phyloP scores from a whole-genome alignment of 2,797 vertebrate genomes.

The Micromesistius poutassou region DNA sequence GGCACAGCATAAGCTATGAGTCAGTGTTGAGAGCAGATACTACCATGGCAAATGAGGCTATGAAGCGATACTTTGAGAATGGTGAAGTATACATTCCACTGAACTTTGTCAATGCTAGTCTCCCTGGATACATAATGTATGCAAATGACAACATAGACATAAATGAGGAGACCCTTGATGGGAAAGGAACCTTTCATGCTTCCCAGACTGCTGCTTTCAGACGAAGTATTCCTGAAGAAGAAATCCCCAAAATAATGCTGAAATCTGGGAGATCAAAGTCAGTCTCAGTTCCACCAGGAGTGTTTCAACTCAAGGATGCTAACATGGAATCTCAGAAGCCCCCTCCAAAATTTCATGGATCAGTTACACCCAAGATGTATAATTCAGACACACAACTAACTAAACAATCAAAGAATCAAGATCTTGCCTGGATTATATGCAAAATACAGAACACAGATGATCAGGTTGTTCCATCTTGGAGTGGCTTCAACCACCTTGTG shows the following conservation, averaged over 20 bases:
- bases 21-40: no score
- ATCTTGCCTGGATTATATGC: slow-evolving; percentile 4
- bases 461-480: background rate
- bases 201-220: slow-evolving; percentile 24
- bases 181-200: slow-evolving; percentile 29
- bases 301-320: no score
- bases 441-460: slow-evolving; percentile 3
- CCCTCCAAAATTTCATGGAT: background rate
- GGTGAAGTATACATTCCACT: no score
- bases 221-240: slow-evolving; percentile 17
- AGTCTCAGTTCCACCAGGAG: no score
- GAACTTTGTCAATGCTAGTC: no score
- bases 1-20: no score
- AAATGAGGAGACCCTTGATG: slow-evolving; percentile 25
- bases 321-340: no score
- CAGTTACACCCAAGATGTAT: background rate
- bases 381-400: background rate
- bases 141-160: slow-evolving; percentile 29
- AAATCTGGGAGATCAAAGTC: slow-evolving; percentile 4
- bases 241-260: slow-evolving; percentile 12
- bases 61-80: no score
- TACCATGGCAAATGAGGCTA: no score
- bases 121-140: slow-evolving; percentile 19
- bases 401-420: background rate
- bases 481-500: background rate